Conservation (phyloP, 2,797 vertebrate genomes). For the Neosilurus hyrtlii region DNA sequence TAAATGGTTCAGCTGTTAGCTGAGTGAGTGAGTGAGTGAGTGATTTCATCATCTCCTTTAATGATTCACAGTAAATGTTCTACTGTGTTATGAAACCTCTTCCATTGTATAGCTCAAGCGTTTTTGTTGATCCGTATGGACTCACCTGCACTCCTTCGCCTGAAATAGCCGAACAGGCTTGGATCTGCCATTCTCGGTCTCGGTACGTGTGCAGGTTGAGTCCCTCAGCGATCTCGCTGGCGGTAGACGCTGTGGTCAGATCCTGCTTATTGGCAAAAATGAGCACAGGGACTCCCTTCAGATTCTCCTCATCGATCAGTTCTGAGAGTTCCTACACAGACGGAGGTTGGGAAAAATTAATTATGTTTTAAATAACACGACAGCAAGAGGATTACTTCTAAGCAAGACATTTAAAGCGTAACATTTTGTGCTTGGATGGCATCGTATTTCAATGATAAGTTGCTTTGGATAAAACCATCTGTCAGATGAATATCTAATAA, state of each 20-base stretch:
- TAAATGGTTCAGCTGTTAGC: no score
- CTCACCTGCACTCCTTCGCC: constrained; percentile 87
- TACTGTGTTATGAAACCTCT: not conserved
- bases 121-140: not conserved
- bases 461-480: not conserved
- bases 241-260: constrained; percentile 78
- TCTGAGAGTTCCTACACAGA: constrained; percentile 80
- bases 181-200: constrained; percentile 88
- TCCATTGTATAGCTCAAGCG: not conserved
- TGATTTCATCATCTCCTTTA: not conserved
- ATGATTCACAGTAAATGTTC: not conserved
- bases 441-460: not conserved
- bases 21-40: no score
- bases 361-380: not conserved
- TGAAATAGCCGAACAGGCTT: constrained; percentile 86
- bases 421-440: not conserved
- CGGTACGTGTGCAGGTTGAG: constrained; percentile 85
- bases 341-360: not conserved
- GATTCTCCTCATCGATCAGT: constrained; percentile 80
- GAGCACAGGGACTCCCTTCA: constrained; percentile 80
- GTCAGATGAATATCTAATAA: not conserved
- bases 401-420: not conserved
- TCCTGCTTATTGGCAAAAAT: constrained; percentile 92
- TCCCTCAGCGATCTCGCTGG: constrained; percentile 83
- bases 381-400: not conserved